Evolutionary conservation across 2,113 vertebrate species (phyloP), one percentile per base, ranked within the genome.

Genomic region (Hydropotes inermis): DNA sequence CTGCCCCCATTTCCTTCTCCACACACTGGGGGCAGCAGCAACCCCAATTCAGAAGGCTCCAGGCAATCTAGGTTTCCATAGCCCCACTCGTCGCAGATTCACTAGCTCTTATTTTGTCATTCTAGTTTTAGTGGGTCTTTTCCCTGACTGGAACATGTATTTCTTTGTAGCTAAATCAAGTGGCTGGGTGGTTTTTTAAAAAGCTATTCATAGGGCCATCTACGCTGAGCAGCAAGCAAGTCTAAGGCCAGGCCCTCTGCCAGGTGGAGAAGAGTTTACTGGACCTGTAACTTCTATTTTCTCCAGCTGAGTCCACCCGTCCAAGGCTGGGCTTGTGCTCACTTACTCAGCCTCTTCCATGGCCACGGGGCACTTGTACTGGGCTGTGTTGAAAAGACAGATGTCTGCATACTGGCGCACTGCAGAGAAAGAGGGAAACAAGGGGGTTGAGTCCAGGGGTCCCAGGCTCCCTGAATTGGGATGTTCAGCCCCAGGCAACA

Each of bases 321-420:
- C 87, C 90, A 45, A n/a, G 55, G 61, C 74, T 47, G 79, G 19
- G 25, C 43, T 60, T 19, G 23, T 5, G 58, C 4, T 36, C 96
- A 99, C 99, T 99, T 99, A 99, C 99, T 99, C 99, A 0, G 99
- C 99, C 52, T 99, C 99, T 91, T 99, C 99, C 96, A 99, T 99
- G 2, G 99, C 99, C 39, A 99, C 99, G 0, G 99, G 99, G 74
- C 99, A 99, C 98, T 99, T 99, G 99, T 99, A 99, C 98, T 99
- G 99, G 13, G 99, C 99, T 0, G 99, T 99, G 99, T 99, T 99
- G 99, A 99, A 99, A 78, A 99, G 99, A 98, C 99, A 99, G 98
- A 99, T 99, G 97, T 99, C 99, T 0, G 99, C 99, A 2, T 99
- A 99, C 95, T 99, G 99, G 90, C 99, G 99, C 88, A 99, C 99